Evolutionary conservation across 2,797 vertebrate species (phyloP), one percentile per base, ranked within the genome.

Genomic region (Chiroxiphia lanceolata): DNA sequence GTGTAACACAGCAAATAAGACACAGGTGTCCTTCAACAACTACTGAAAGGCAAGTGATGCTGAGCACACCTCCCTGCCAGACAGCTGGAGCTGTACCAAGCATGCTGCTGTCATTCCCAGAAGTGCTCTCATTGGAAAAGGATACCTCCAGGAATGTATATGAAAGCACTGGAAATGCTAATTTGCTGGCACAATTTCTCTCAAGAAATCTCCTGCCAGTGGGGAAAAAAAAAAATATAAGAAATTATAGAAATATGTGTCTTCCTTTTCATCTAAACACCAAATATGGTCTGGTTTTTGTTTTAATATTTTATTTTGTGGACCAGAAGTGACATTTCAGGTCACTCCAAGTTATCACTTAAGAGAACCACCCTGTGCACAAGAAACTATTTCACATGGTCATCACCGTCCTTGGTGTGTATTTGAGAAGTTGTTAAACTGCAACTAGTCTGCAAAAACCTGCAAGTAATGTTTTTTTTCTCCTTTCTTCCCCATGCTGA

Each of bases 121-220:
- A 84, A 98, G 89, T 67, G 86, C 88, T 96, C 89, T 97, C 92
- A 83, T 89, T 90, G 94, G 94, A 96, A 97, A 93, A 95, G 56
- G 90, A 64, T 61, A 97, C 95, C 97, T 97, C 96, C 96, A 98
- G 97, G 96, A 97, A 98, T 64, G 77, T 85, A 59, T 96, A 89
- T 93, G 92, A 94, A 81, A 97, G 89, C 94, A 94, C 93, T 94
- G 86, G 87, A 98, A 98, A 97, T 96, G 96, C 69, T 97, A 97
- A 98, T 97, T 54, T 83, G 31, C 63, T 98, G 97, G 97, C 97
- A 97, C 48, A 44, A 56, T 93, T 90, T 85, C 81, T 85, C 64
- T 84, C 88, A 92, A 94, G 71, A 95, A 91, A 83, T 91, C 87
- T 97, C 74, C 76, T 97, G 96, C 74, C 93, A 84, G 64, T 15